Conservation (phyloP, 2,797 vertebrate genomes). For the Phrynocephalus guinanensis region DNA sequence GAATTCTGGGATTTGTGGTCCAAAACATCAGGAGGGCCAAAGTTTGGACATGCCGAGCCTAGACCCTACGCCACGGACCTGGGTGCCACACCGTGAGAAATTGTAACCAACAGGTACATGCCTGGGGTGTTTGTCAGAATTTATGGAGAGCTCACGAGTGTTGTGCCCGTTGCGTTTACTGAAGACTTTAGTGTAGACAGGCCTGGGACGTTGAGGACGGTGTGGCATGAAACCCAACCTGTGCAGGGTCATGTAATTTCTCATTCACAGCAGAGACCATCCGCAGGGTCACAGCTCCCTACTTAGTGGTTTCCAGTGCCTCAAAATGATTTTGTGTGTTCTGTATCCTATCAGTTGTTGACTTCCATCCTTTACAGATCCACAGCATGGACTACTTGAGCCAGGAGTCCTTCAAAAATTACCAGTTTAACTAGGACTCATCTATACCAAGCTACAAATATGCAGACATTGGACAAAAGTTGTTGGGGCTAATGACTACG, state of each 20-base stretch:
- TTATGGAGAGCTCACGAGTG: too few species aligned
- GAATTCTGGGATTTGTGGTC: too few species aligned
- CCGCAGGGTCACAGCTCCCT: neutral
- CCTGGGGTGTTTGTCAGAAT: too few species aligned
- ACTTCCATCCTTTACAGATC: neutral
- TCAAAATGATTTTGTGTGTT: constrained; percentile 14
- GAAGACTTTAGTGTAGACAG: too few species aligned
- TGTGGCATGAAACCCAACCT: too few species aligned
- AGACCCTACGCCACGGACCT: too few species aligned
- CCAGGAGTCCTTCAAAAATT: constrained; percentile 27
- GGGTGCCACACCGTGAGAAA: too few species aligned
- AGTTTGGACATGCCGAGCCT: too few species aligned
- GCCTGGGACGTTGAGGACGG: too few species aligned
- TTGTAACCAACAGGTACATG: too few species aligned
- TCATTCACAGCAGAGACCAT: neutral
- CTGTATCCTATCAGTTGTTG: constrained; percentile 6
- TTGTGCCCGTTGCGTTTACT: too few species aligned
- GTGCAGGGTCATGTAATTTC: neutral
- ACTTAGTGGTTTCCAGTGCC: neutral
- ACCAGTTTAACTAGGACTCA: constrained; percentile 14
- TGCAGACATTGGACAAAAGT: neutral
- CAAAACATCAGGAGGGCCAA: too few species aligned
- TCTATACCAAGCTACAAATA: neutral
- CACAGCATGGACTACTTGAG: neutral
- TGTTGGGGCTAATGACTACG: neutral